A percentile compares a stretch with the other conserved stretches of the same genome.
These are phyloP conservation scores for Drosophila sproati DNA, from an alignment of 1,140 invertebrate species.

Conservation along the genomic window DNA sequence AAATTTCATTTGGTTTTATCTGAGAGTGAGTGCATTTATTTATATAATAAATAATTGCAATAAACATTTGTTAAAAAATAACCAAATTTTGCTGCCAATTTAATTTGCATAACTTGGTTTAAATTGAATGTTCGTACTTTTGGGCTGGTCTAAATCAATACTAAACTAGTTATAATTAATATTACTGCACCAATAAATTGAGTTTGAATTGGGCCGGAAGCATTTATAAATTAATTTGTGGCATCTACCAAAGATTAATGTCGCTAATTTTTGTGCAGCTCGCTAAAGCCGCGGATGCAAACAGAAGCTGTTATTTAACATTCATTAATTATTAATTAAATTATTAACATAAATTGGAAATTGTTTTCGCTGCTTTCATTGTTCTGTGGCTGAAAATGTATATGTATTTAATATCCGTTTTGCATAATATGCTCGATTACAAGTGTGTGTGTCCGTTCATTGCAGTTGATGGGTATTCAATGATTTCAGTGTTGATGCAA, in stretches of 20 bases:
- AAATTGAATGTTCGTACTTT: constrained; percentile 3
- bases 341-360: constrained; percentile 71
- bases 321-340: constrained; percentile 41
- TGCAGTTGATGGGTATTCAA: constrained; percentile 34
- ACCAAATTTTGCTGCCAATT: not conserved
- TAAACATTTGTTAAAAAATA: too few relatives aligned
- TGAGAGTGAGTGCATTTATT: not conserved
- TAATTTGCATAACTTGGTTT: not conserved
- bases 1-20: not conserved
- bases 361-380: constrained; percentile 40
- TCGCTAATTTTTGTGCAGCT: constrained; percentile 29
- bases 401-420: constrained; percentile 29
- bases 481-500: not conserved
- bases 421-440: constrained; percentile 49
- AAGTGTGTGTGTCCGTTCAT: constrained; percentile 40
- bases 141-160: constrained; percentile 14
- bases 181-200: constrained; percentile 53
- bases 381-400: constrained; percentile 5
- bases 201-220: constrained; percentile 7
- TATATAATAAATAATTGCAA: not conserved
- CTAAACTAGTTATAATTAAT: constrained; percentile 70
- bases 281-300: not conserved
- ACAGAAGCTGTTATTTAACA: constrained; percentile 66
- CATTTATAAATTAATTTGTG: constrained; percentile 52
- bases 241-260: constrained; percentile 55